phyloP scores from a whole-genome alignment of 2,888 invertebrate genomes.

The Hypolimnas misippus region DNA sequence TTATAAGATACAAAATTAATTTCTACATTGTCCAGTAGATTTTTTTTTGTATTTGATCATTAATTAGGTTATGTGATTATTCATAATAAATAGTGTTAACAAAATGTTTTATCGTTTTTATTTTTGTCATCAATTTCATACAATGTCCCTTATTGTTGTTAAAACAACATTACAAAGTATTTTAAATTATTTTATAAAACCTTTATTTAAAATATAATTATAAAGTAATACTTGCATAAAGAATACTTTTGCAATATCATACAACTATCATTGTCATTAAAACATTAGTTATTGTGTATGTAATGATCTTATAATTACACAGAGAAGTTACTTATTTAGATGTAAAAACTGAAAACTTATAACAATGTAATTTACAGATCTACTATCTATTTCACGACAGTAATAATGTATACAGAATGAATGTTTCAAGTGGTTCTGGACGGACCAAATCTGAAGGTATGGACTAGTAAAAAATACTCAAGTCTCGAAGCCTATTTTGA shows the following conservation, averaged over 20 bases:
- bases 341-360: too few relatives aligned
- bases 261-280: background rate
- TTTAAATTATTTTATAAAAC: background rate
- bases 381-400: background rate
- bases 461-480: too few relatives aligned
- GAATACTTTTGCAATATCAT: background rate
- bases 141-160: background rate
- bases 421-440: too few relatives aligned
- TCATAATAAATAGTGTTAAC: constrained; percentile 9
- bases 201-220: background rate
- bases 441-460: too few relatives aligned
- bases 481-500: too few relatives aligned
- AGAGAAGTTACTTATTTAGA: too few relatives aligned
- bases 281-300: background rate
- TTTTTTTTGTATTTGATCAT: background rate
- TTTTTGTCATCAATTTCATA: background rate
- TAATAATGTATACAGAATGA: background rate
- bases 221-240: constrained; percentile 5
- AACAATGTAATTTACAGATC: too few relatives aligned
- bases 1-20: background rate
- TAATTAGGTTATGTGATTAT: background rate
- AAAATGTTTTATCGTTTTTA: background rate
- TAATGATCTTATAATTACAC: background rate
- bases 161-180: background rate
- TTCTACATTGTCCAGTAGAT: constrained; percentile 2